Conservation (phyloP, 2,797 vertebrate genomes). For the Kryptolebias ocellatus region DNA sequence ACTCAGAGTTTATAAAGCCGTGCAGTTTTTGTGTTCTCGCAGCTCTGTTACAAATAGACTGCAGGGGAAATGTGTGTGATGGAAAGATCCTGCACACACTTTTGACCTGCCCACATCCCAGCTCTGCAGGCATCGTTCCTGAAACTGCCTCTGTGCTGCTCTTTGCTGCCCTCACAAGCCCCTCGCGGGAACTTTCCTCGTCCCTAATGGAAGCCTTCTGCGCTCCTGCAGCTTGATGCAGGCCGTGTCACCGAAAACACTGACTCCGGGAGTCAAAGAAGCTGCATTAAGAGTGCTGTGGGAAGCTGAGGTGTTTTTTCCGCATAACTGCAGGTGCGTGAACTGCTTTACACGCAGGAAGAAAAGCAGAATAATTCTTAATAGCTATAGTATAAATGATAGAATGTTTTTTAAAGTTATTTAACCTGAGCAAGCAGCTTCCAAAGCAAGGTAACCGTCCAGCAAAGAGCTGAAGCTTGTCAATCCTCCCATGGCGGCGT, state of each 20-base stretch:
- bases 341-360: too few relatives aligned
- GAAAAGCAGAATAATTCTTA: too few relatives aligned
- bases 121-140: constrained; percentile 8
- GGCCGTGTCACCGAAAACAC: not conserved
- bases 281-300: not conserved
- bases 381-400: not conserved
- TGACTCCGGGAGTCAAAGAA: constrained; percentile 12
- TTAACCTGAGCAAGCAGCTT: constrained; percentile 81
- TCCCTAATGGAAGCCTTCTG: constrained; percentile 34
- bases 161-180: constrained; percentile 72
- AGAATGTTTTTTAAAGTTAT: not conserved
- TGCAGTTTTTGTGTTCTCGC: not conserved
- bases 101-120: constrained; percentile 10
- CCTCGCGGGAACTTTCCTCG: constrained; percentile 54
- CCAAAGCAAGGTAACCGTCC: constrained; percentile 88
- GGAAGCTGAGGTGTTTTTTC: not conserved
- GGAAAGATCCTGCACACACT: not conserved
- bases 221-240: not conserved
- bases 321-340: not conserved
- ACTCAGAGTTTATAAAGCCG: too few relatives aligned
- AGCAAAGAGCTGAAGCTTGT: constrained; percentile 91
- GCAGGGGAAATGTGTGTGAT: not conserved
- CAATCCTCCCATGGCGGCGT: constrained; percentile 91
- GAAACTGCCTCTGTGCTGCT: constrained; percentile 39
- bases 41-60: not conserved